Evolutionary conservation across 2,888 invertebrate species (phyloP).

Genomic region (Dasypogon diadema): DNA sequence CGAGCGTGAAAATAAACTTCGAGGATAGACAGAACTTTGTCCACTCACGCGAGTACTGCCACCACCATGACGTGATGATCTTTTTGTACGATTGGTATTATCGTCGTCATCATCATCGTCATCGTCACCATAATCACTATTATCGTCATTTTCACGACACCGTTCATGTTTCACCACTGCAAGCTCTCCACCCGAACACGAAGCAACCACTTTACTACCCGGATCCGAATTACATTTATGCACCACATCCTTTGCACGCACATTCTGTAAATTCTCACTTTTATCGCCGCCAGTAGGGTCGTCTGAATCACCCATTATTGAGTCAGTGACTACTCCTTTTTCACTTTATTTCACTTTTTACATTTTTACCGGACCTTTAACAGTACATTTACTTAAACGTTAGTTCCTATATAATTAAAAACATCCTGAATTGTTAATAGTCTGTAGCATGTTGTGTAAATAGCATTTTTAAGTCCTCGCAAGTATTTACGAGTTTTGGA

Average conservation of each 20-base stretch:
- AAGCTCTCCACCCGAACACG: conserved; percentile 24
- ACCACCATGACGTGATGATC: conserved; percentile 13
- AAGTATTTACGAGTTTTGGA: too few species aligned
- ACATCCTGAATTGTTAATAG: too few species aligned
- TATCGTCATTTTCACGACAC: conserved; percentile 18
- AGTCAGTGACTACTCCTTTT: background rate
- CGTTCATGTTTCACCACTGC: background rate
- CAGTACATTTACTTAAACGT: too few species aligned
- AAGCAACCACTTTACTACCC: conserved; percentile 65
- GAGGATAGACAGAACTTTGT: conserved; percentile 58
- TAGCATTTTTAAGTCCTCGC: too few species aligned
- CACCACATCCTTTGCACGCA: conserved; percentile 74
- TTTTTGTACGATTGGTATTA: background rate
- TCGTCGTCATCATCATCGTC: conserved; percentile 22
- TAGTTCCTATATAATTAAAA: background rate
- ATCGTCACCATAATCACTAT: conserved; percentile 4
- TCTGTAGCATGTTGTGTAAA: too few species aligned
- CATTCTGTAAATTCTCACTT: conserved; percentile 51
- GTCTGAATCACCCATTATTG: conserved; percentile 62
- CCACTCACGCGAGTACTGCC: conserved; percentile 21
- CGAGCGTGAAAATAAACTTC: conserved; percentile 62
- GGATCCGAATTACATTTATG: conserved; percentile 79
- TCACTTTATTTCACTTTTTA: too few species aligned
- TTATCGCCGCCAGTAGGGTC: conserved; percentile 57
- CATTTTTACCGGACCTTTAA: too few species aligned